Base-by-base conservation (phyloP, 2,888 invertebrate genomes). In the Frankliniella fusca region DNA sequence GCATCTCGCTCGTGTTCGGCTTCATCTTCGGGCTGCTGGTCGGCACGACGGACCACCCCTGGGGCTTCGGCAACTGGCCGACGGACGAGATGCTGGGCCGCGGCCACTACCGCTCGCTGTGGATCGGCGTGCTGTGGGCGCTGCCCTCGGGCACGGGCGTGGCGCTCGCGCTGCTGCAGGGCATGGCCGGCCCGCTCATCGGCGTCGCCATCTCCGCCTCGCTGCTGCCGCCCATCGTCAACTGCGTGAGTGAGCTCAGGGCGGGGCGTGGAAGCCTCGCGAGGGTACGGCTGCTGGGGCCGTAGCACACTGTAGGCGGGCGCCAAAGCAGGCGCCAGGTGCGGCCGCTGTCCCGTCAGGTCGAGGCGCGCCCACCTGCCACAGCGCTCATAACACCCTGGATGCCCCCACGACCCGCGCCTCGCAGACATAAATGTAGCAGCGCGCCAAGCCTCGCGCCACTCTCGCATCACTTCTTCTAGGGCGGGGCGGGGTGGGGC, bases 161-260 rank as follows among this genome's bases (percentile, higher is more conserved):
- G 20, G 95, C 95, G 1, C 90, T 96, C 28, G 95, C 95, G n/a
- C 89, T 96, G 82, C 90, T 96, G 0, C 95, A 95, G 86, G 95
- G 95, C 61, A 95, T 94, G 86, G 93, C 93, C 76, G 95, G 95
- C 0, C 95, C 95, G 0, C 89, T 96, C 81, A 95, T 96, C 84
- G 96, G 95, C 83, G 95, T 96, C 82, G 96, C 96, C n/a, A 96
- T 96, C 87, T 95, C 95, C 27, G 95, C 95, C 0, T 95, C 95
- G 0, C 89, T 96, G 81, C 87, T 96, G 83, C 96, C 96, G 28
- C 96, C 95, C 8, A 94, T 94, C 82, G 95, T 95, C 48, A 96
- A 96, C 88, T 94, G 95, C 86, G 95, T 94, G 89, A 91, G 93
- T 90, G 28, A 20, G 54, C 54, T n/a, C n/a, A n/a, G 54, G 54